Base-by-base conservation (phyloP, 2,113 vertebrate species). In the Peromyscus polionotus region DNA sequence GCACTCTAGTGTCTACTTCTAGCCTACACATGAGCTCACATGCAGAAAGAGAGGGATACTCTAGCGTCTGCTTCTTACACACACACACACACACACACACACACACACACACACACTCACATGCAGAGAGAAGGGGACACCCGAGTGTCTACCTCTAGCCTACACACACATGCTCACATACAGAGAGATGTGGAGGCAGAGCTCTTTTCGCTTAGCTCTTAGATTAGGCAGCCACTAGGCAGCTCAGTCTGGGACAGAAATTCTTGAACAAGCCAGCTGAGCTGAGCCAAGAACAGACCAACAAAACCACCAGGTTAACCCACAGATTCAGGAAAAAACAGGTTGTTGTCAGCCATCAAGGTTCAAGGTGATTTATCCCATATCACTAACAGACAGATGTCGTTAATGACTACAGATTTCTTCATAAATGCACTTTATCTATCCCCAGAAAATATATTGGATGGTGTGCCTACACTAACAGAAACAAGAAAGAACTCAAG, bases 401-500 rank as follows among this genome's bases (percentile, higher is more conserved):
- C 57, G 17, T 33, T 88, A 67, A 17, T n/a, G 87, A 36, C 48
- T 95, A 42, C 76, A 68, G 14, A 70, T 61, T 83, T 96, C 93
- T 84, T 70, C 80, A 31, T 36, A 83, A 33, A 10, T 61, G 57
- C 5, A 76, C 9, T 76, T 93, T 85, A 85, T 79, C 36, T 88
- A 88, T 73, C 28, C 70, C 94, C 63, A 24, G 45, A 54, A 73
- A 81, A 81, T 31, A 45, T 63, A 75, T 42, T 42, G 88, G 80
- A 42, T 48, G 7, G 14, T 33, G 33, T 33, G 24, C 2, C 26
- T 42, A 10, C 42, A 22, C 3, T 88, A 88, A 73, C 1, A 57
- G 36, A 89, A 91, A 42, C 14, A 75, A 83, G 79, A 73, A 68
- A 95, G 26, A 11, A 65, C 90, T 92, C 67, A 73, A 95, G 63